phyloP scores from a whole-genome alignment of 1,140 invertebrate species.

The Apis dorsata region DNA sequence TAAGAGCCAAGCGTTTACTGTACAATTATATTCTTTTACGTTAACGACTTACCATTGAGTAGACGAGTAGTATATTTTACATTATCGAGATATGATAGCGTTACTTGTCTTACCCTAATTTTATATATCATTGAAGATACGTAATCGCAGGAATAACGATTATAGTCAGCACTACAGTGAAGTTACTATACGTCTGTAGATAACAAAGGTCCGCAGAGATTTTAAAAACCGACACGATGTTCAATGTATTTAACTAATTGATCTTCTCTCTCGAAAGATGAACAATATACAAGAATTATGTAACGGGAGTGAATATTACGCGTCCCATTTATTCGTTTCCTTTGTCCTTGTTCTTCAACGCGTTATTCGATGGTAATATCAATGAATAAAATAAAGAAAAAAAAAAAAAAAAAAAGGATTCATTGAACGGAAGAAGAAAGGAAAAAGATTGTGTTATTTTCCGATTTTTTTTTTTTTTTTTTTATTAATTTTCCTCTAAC shows the following conservation, averaged over 20 bases:
- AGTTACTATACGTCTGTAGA: conserved; percentile 71
- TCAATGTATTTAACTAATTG: conserved; percentile 70
- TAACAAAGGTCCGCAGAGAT: conserved; percentile 60
- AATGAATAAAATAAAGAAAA: background rate
- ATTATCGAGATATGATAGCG: conserved; percentile 70
- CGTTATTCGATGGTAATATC: background rate
- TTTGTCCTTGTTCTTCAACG: conserved; percentile 5
- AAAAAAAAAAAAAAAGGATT: background rate
- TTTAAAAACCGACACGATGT: conserved; percentile 72
- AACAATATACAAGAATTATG: conserved; percentile 70
- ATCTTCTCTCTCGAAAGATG: conserved; percentile 68
- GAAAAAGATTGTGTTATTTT: background rate
- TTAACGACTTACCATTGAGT: conserved; percentile 66
- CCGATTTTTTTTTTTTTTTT: background rate
- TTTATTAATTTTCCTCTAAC: background rate
- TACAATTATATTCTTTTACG: conserved; percentile 72
- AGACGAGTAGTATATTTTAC: conserved; percentile 73
- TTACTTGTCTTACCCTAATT: conserved; percentile 72
- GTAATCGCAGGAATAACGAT: conserved; percentile 69
- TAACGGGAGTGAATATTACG: conserved; percentile 31
- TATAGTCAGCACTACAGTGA: conserved; percentile 71
- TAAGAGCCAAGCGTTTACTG: conserved; percentile 68
- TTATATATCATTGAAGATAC: conserved; percentile 74
- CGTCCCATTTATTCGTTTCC: conserved; percentile 47
- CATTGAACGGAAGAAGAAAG: background rate